A percentile compares a stretch with the other conserved stretches of the same genome.
phyloP scores from a whole-genome alignment of 2,113 vertebrate genomes.

The Anguilla rostrata region DNA sequence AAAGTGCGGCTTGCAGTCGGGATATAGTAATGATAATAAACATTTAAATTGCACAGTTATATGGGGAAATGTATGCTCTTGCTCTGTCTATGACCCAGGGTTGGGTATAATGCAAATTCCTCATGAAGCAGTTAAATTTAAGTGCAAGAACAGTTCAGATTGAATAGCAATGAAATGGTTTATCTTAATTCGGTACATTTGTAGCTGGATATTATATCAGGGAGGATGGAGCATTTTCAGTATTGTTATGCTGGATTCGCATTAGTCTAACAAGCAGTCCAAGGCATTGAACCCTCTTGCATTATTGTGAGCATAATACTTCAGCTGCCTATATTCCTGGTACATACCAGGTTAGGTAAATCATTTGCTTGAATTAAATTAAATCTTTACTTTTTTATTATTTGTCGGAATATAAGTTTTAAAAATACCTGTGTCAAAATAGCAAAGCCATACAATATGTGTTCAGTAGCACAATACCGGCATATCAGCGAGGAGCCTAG shows the following conservation, averaged over 20 bases:
- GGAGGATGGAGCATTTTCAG: not conserved
- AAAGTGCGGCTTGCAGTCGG: not conserved
- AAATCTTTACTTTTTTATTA: not conserved
- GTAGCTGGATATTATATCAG: not conserved
- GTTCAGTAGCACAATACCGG: not conserved
- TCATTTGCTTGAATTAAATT: not conserved
- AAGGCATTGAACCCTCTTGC: not conserved
- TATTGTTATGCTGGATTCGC: not conserved
- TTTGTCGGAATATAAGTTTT: not conserved
- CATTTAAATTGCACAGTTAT: not conserved
- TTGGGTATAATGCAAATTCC: not conserved
- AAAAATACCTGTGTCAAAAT: not conserved
- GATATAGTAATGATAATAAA: conserved; percentile 6
- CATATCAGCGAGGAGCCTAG: not conserved
- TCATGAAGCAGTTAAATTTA: conserved; percentile 7
- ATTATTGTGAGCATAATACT: not conserved
- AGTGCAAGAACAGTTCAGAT: not conserved
- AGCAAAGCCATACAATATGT: not conserved
- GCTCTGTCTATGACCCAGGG: not conserved
- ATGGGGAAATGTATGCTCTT: not conserved
- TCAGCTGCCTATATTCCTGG: not conserved
- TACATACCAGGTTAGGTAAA: not conserved
- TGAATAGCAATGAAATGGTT: not conserved
- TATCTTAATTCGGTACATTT: not conserved
- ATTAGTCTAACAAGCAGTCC: not conserved